These are phyloP conservation scores for Argopecten irradians DNA, from an alignment of 1,140 invertebrate species.

Conservation along the genomic window DNA sequence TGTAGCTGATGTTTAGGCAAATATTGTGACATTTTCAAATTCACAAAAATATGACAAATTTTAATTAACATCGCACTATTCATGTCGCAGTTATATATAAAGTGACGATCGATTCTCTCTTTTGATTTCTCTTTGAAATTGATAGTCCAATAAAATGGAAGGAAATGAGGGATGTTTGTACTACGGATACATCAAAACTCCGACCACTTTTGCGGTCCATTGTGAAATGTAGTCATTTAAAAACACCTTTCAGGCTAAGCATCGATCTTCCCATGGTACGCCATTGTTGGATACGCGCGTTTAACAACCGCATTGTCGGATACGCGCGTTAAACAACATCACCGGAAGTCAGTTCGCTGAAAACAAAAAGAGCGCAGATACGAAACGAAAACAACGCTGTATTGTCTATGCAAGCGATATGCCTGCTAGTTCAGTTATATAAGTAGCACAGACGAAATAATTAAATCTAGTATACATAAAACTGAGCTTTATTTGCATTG, in stretches of 20 bases:
- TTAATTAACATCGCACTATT: too few relatives aligned
- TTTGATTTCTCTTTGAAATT: neutral
- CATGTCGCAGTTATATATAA: too few relatives aligned
- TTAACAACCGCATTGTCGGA: neutral
- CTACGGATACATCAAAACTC: neutral
- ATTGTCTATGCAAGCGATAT: neutral
- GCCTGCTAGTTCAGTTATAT: neutral
- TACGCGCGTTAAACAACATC: neutral
- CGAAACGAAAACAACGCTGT: neutral
- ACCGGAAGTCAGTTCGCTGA: constrained; percentile 13
- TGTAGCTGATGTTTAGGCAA: too few relatives aligned
- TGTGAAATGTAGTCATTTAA: constrained; percentile 15
- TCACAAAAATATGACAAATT: too few relatives aligned
- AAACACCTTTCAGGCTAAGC: constrained; percentile 11
- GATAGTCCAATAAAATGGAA: neutral
- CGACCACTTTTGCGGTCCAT: neutral
- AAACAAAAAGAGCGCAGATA: neutral
- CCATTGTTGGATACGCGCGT: neutral
- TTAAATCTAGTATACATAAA: neutral
- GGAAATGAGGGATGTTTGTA: neutral
- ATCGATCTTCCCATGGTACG: neutral
- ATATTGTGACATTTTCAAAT: too few relatives aligned
- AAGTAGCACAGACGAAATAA: constrained; percentile 17
- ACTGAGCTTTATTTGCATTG: neutral
- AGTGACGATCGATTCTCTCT: neutral